These are phyloP conservation scores for Dendronephthya gigantea DNA, from an alignment of 64 coral and sea anemone species.

Conservation along the genomic window DNA sequence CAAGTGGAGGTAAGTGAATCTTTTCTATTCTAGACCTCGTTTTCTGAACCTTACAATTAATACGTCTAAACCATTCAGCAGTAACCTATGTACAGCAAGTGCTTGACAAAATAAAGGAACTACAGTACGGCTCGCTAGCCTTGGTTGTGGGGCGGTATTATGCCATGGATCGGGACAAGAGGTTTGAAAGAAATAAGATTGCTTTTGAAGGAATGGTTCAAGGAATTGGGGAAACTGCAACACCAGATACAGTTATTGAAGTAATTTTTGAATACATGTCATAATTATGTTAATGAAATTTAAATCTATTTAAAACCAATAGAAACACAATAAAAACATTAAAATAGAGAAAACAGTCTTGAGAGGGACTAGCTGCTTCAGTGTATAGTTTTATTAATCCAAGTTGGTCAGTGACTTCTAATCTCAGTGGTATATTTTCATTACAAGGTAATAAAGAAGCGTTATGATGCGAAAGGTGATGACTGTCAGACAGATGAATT, in stretches of 20 bases:
- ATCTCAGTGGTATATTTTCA: not conserved
- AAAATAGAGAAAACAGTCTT: not conserved
- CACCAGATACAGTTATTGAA: constrained; percentile 68
- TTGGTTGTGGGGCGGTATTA: constrained; percentile 83
- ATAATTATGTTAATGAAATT: too few relatives aligned
- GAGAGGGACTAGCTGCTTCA: too few relatives aligned
- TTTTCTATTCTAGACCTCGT: too few relatives aligned
- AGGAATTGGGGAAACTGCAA: constrained; percentile 70
- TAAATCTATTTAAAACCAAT: too few relatives aligned
- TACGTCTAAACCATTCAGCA: too few relatives aligned
- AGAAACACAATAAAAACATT: too few relatives aligned
- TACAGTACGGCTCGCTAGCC: constrained; percentile 88
- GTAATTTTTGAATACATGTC: constrained; percentile 5
- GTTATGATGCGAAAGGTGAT: constrained; percentile 72
- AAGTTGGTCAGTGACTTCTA: too few relatives aligned
- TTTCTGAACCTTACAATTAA: too few relatives aligned
- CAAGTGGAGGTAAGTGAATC: constrained; percentile 71
- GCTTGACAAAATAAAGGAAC: constrained; percentile 73
- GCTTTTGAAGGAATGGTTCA: constrained; percentile 84
- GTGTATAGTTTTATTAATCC: too few relatives aligned
- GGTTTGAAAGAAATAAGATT: constrained; percentile 96
- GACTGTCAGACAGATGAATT: constrained; percentile 96
- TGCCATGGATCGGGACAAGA: constrained; percentile 95
- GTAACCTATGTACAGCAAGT: constrained; percentile 89
- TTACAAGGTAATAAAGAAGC: constrained; percentile 79